Evolutionary conservation across 2,797 vertebrate species (phyloP).

Genomic region (Melanotaenia nigrans): DNA sequence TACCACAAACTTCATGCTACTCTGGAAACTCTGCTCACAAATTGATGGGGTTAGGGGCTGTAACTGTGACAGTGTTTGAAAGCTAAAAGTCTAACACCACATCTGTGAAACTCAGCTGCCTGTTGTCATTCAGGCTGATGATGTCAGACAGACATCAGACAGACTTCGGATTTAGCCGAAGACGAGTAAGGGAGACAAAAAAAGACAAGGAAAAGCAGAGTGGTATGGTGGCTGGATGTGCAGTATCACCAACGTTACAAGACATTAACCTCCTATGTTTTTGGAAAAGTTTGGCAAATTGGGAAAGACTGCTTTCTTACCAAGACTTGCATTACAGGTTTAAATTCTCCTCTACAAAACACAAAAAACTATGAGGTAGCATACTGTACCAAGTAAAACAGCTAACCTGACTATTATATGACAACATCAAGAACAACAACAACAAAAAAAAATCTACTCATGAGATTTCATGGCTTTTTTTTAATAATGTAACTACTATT

Average conservation of each 20-base stretch:
- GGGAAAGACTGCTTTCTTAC: background rate
- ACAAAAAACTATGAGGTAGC: background rate
- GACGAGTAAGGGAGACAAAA: background rate
- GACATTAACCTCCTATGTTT: constrained; percentile 24
- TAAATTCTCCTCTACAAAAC: background rate
- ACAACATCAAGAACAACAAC: background rate
- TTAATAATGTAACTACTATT: background rate
- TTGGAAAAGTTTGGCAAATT: background rate
- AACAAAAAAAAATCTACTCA: background rate
- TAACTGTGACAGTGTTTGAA: constrained; percentile 57
- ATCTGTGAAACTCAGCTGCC: constrained; percentile 39
- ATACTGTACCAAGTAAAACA: background rate
- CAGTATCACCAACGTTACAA: constrained; percentile 18
- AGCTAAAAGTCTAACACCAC: constrained; percentile 21
- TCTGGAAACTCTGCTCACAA: constrained; percentile 71
- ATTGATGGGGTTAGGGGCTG: constrained; percentile 63
- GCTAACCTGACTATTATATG: background rate
- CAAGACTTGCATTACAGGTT: background rate
- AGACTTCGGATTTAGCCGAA: constrained; percentile 15
- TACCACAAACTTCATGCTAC: constrained; percentile 56
- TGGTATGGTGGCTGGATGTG: background rate
- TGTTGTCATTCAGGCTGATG: constrained; percentile 35
- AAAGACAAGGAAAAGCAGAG: background rate
- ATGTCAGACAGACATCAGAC: constrained; percentile 28
- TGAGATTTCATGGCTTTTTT: background rate